A percentile compares a stretch with the other conserved stretches of the same genome.
phyloP scores from a whole-genome alignment of 37 sponge, comb jelly and placozoan species.

The Spongia lamella region DNA sequence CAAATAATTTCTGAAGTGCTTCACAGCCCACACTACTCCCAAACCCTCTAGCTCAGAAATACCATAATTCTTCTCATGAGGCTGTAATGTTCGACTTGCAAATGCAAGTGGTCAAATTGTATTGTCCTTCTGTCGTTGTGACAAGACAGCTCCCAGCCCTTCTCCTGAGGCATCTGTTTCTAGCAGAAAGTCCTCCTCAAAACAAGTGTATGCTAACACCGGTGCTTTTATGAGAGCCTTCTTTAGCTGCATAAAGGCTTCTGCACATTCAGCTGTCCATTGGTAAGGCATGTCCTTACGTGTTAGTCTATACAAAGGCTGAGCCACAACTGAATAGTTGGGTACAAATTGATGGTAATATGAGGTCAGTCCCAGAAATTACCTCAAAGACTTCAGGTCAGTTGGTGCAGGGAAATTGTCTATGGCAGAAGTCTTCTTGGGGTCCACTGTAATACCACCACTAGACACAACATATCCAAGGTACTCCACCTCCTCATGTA shows the following conservation, averaged over 20 bases:
- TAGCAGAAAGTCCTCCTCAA: constrained; percentile 15
- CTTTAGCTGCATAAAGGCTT: constrained; percentile 52
- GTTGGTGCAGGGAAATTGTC: constrained; percentile 2
- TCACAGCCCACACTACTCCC: constrained; percentile 67
- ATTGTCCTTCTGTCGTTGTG: constrained; percentile 44
- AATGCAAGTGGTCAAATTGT: constrained; percentile 31
- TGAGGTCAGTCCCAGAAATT: constrained; percentile 23
- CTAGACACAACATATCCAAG: constrained; percentile 31
- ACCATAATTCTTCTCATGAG: constrained; percentile 53
- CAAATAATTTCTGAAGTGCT: constrained; percentile 58
- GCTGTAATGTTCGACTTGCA: constrained; percentile 58
- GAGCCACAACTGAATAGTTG: constrained; percentile 35
- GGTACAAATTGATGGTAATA: constrained; percentile 52
- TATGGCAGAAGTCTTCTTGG: constrained; percentile 28
- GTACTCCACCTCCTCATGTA: constrained; percentile 13
- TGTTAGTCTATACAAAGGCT: constrained; percentile 36
- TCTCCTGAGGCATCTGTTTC: constrained; percentile 62
- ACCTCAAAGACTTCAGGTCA: too few relatives aligned
- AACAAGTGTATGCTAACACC: constrained; percentile 42
- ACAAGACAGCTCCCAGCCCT: constrained; percentile 61
- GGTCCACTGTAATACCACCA: constrained; percentile 25
- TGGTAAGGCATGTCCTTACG: constrained; percentile 31
- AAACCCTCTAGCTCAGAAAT: constrained; percentile 59
- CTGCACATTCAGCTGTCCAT: constrained; percentile 37
- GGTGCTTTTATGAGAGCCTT: constrained; percentile 27